A percentile compares a stretch with the other conserved stretches of the same genome.
phyloP scores from a whole-genome alignment of 2,888 invertebrate species.

The Dusona sp. region DNA sequence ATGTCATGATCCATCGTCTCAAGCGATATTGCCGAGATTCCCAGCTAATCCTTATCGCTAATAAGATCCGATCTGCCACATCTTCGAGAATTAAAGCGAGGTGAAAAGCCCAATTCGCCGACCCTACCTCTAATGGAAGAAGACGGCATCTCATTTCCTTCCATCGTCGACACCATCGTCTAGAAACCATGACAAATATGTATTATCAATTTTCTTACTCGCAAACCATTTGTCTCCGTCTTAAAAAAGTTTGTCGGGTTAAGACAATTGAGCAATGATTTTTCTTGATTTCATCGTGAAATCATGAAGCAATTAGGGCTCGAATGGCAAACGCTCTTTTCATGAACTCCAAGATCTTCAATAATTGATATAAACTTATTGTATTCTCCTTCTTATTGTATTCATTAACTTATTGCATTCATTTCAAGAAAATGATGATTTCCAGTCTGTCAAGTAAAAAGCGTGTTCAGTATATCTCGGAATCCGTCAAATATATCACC shows the following conservation, averaged over 20 bases:
- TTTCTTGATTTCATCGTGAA: constrained; percentile 76
- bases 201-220: constrained; percentile 46
- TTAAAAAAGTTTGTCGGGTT: constrained; percentile 21
- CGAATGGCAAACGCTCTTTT: constrained; percentile 1
- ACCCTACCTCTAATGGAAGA: constrained; percentile 37
- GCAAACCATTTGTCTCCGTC: constrained; percentile 47
- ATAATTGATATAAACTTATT: neutral
- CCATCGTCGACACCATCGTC: constrained; percentile 56
- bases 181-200: constrained; percentile 33
- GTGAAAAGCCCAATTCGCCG: constrained; percentile 43
- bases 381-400: no score
- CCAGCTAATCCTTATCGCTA: constrained; percentile 51
- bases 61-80: constrained; percentile 25
- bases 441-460: neutral
- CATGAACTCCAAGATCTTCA: no score
- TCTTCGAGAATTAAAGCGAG: constrained; percentile 48
- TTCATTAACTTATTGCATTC: no score
- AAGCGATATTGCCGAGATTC: neutral
- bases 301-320: constrained; percentile 61
- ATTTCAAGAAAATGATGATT: no score
- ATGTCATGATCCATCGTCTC: neutral
- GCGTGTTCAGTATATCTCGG: no score
- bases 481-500: no score
- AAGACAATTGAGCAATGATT: constrained; percentile 73
- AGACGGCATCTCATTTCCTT: constrained; percentile 6